Percentiles rank a stretch among this genome's conserved stretches.
Evolutionary conservation across 2,113 vertebrate genomes (phyloP).

Genomic region (Peromyscus californicus): DNA sequence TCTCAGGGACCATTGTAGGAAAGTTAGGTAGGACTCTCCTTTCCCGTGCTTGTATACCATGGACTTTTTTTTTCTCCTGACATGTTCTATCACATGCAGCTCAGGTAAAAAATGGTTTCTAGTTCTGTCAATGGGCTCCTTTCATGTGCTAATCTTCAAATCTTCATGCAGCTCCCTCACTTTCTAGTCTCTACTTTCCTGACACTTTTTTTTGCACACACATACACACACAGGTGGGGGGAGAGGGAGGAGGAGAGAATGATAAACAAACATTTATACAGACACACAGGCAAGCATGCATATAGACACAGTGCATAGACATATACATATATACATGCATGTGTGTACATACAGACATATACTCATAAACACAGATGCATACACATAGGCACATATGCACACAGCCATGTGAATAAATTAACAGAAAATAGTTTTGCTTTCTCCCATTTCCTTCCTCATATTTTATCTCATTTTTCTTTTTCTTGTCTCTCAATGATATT

Average conservation of each 20-base stretch:
- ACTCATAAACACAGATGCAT: not conserved
- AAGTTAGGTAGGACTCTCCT: not conserved
- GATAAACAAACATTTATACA: not conserved
- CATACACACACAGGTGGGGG: not conserved
- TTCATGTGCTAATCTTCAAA: not conserved
- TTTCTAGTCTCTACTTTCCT: not conserved
- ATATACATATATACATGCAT: not conserved
- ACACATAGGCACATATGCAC: not conserved
- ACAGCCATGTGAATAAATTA: not conserved
- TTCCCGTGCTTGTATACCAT: not conserved
- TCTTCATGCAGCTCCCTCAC: not conserved
- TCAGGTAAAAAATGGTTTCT: not conserved
- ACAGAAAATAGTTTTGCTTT: not conserved
- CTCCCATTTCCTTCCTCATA: not conserved
- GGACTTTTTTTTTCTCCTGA: rapidly evolving
- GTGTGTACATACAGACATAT: not conserved
- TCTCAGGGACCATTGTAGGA: not conserved
- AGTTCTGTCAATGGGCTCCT: not conserved
- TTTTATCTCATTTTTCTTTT: constrained; percentile 18
- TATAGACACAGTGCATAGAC: not conserved
- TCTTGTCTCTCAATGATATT: not conserved
- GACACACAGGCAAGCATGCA: too few species aligned
- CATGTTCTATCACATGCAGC: not conserved
- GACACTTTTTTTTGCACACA: not conserved
- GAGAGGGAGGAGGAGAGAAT: not conserved